phyloP scores from a whole-genome alignment of 2,888 invertebrate species.

The Spisula solida region DNA sequence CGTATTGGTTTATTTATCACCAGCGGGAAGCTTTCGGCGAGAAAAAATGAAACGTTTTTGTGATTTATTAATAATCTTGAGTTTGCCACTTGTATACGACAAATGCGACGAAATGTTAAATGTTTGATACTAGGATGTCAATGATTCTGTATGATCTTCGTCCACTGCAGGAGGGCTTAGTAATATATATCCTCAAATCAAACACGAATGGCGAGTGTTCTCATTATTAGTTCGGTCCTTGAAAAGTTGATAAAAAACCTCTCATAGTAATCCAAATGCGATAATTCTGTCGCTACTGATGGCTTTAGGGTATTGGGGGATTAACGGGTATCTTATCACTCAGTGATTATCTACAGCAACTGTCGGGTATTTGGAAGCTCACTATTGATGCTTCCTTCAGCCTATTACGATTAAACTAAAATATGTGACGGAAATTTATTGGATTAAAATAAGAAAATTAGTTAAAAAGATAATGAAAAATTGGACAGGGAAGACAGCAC shows the following conservation, averaged over 20 bases:
- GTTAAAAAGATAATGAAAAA: no score
- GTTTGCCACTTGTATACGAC: background rate
- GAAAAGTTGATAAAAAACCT: background rate
- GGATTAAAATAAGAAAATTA: no score
- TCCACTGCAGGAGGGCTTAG: background rate
- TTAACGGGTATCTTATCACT: background rate
- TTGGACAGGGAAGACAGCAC: no score
- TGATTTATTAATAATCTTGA: background rate
- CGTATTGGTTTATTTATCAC: background rate
- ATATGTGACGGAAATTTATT: no score
- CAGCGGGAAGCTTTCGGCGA: background rate
- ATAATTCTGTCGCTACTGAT: background rate
- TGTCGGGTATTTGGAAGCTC: no score
- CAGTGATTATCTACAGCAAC: background rate
- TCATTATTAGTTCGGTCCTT: background rate
- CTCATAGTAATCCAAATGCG: background rate
- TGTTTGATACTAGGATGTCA: background rate
- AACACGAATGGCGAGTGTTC: background rate
- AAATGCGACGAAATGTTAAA: background rate
- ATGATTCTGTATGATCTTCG: background rate
- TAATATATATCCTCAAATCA: background rate
- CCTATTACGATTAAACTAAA: no score
- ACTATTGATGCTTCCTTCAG: no score
- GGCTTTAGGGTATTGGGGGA: background rate
- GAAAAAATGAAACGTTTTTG: background rate